Percentiles rank a stretch among this genome's conserved stretches.
Evolutionary conservation across 2,888 invertebrate genomes (phyloP).

Genomic region (Mythimna lalbum): DNA sequence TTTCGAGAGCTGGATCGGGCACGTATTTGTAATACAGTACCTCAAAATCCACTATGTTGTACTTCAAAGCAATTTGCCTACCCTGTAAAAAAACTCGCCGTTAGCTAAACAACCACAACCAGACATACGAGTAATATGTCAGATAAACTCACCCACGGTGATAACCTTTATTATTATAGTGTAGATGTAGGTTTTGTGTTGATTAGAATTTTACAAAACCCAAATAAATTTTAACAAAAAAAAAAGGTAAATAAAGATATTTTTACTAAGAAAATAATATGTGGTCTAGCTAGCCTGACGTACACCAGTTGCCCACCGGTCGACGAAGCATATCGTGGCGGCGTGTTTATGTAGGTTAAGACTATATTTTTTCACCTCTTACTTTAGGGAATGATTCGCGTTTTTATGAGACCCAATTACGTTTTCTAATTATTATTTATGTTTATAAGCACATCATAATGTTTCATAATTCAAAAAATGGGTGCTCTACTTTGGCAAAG

Average conservation of each 20-base stretch:
- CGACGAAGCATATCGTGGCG: constrained; percentile 67
- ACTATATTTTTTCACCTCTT: constrained; percentile 75
- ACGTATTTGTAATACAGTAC: too few species aligned
- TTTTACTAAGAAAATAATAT: background rate
- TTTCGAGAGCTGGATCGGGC: too few species aligned
- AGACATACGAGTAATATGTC: too few species aligned
- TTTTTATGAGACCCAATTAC: constrained; percentile 73
- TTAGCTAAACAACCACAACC: too few species aligned
- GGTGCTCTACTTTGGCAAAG: constrained; percentile 39
- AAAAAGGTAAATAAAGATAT: background rate
- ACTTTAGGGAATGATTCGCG: constrained; percentile 66
- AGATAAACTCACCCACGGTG: too few species aligned
- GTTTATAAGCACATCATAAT: constrained; percentile 49
- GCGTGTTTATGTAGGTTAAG: constrained; percentile 80
- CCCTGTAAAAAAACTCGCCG: too few species aligned
- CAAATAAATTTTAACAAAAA: background rate
- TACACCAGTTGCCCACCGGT: constrained; percentile 72
- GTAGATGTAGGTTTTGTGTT: background rate
- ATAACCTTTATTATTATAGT: too few species aligned
- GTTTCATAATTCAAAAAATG: constrained; percentile 46
- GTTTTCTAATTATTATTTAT: constrained; percentile 72
- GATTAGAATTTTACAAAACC: too few species aligned
- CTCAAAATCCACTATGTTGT: too few species aligned
- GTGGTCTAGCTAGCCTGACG: constrained; percentile 22
- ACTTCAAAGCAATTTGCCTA: too few species aligned